Evolutionary conservation across 2,113 vertebrate species (phyloP), one percentile per base, ranked within the genome.

Genomic region (Grantiella picta): DNA sequence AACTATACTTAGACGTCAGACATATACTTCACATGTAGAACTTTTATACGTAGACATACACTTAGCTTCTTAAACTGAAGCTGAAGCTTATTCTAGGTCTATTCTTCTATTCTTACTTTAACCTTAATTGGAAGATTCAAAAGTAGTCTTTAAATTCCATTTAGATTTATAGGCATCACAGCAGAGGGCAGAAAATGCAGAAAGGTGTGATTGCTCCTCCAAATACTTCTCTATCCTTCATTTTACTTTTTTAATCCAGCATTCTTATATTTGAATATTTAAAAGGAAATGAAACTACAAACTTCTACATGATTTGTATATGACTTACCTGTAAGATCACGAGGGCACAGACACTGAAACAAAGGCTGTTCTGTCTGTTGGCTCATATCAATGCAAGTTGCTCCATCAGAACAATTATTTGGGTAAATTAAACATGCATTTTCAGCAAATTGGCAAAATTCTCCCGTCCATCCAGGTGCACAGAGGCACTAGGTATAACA

Each of bases 401-500:
- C 96, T 91, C 98, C 98, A 78, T 94, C 95, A 75, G 95, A 86
- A 96, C 98, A 98, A 84, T 63, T 71, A 72, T 97, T 85, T 56
- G 97, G 94, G 68, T 96, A 95, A 92, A 98, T 98, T 87, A 98
- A 82, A 78, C 98, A 98, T 73, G 98, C 92, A 66, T 98, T 97
- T 70, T 97, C 97, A 68, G 97, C 96, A 94, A 97, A 96, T 29
- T 98, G 98, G 94, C 98, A 99, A 45, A 98, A 96, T 93, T 98
- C 95, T 81, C 96, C 98, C 19, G 90, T 98, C 98, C 96, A 98
- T 47, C 97, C 98, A 35, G 96, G 97, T 64, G 94, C 93, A 79
- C 98, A 99, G 88, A 98, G 81, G 68, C 98, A 98, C 98, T 99
- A 94, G 20, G 97, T 85, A 92, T 64, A 73, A 84, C 23, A 91